A percentile compares a stretch with the other conserved stretches of the same genome.
These are phyloP conservation scores for Conops quadrifasciatus DNA, from an alignment of 2,888 invertebrate species.

Conservation along the genomic window DNA sequence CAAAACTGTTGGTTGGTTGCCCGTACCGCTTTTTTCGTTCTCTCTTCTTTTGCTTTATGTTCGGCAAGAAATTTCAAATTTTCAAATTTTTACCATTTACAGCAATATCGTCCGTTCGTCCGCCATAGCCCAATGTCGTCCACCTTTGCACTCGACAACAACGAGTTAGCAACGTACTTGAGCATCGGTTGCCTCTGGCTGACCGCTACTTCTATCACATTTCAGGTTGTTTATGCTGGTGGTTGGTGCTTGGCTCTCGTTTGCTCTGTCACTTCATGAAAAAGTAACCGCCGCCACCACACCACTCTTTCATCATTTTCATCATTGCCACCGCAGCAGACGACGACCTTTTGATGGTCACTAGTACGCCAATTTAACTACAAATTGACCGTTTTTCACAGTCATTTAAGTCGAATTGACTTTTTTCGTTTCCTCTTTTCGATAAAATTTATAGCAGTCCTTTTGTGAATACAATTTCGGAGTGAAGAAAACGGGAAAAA, in stretches of 20 bases:
- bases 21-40: too few species aligned
- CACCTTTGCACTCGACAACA: slow-evolving; percentile 11
- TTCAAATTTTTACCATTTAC: slow-evolving; percentile 17
- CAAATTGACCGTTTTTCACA: slow-evolving; percentile 35
- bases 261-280: neutral
- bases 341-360: neutral
- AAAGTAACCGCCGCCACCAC: slow-evolving; percentile 1
- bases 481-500: neutral
- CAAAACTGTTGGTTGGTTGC: too few species aligned
- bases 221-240: neutral
- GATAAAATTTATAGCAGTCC: slow-evolving; percentile 28
- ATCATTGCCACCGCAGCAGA: neutral
- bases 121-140: neutral
- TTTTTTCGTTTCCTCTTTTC: slow-evolving; percentile 13
- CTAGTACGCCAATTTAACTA: slow-evolving; percentile 31
- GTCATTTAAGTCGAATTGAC: slow-evolving; percentile 31
- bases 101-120: neutral
- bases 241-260: neutral
- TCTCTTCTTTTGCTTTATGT: neutral
- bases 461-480: neutral
- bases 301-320: neutral
- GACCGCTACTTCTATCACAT: slow-evolving; percentile 12
- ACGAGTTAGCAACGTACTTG: neutral
- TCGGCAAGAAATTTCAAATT: slow-evolving; percentile 8
- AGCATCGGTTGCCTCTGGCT: neutral